A percentile compares a stretch with the other conserved stretches of the same genome.
phyloP scores from a whole-genome alignment of 2,113 vertebrate species.

The Nycticorax nycticorax region DNA sequence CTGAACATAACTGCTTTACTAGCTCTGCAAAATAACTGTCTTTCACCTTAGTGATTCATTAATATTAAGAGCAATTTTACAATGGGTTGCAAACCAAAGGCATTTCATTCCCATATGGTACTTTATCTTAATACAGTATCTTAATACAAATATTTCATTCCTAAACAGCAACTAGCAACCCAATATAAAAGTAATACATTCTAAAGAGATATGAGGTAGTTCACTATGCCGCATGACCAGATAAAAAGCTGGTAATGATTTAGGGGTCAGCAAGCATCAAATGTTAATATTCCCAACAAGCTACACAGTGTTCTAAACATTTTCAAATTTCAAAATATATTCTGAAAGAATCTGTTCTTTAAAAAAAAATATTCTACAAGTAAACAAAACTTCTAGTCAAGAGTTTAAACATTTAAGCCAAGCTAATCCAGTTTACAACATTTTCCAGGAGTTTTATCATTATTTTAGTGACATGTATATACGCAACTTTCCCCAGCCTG shows the following conservation, averaged over 20 bases:
- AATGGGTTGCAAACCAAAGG: background rate
- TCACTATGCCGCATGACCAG: background rate
- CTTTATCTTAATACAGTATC: background rate
- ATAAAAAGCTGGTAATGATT: background rate
- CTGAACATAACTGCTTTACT: background rate
- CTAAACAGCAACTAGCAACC: background rate
- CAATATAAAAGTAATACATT: background rate
- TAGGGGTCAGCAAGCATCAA: background rate
- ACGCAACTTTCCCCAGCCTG: background rate
- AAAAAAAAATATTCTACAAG: background rate
- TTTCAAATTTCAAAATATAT: background rate
- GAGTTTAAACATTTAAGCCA: background rate
- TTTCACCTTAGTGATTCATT: background rate
- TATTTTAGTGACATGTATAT: background rate
- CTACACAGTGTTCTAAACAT: background rate
- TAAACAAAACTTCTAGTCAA: background rate
- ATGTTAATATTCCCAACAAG: background rate
- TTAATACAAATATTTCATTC: background rate
- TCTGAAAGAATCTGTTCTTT: background rate
- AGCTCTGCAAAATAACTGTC: background rate
- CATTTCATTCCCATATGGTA: background rate
- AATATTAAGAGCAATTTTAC: background rate
- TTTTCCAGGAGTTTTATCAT: background rate
- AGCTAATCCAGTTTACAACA: background rate
- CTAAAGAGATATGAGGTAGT: background rate